Evolutionary conservation across 2,113 vertebrate species (phyloP).

Genomic region (Hippocampus mohnikei): DNA sequence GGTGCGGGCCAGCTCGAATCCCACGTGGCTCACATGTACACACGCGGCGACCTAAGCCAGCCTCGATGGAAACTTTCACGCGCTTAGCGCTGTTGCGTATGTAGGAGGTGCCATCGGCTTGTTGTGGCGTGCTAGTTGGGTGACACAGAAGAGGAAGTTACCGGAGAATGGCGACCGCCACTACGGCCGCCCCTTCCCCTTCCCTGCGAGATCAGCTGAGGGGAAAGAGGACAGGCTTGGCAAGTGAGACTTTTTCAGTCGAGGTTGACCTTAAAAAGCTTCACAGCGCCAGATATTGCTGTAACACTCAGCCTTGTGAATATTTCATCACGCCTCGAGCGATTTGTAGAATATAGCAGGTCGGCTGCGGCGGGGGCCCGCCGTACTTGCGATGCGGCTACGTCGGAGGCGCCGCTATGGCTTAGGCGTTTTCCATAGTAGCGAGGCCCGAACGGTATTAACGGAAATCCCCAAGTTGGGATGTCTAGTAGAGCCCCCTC

Average conservation of each 20-base stretch:
- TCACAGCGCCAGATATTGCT: conserved; percentile 37
- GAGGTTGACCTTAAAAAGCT: conserved; percentile 59
- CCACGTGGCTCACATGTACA: conserved; percentile 38
- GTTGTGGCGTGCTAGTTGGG: neutral
- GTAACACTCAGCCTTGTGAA: conserved; percentile 50
- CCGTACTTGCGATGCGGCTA: conserved; percentile 20
- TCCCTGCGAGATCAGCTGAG: conserved; percentile 37
- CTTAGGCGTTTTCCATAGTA: conserved; percentile 1
- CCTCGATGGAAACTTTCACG: conserved; percentile 35
- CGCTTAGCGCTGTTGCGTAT: neutral
- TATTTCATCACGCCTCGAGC: conserved; percentile 53
- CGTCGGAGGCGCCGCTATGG: neutral
- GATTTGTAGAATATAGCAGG: conserved; percentile 32
- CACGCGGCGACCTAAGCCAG: conserved; percentile 20
- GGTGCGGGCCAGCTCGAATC: conserved; percentile 9
- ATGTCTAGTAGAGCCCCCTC: conserved; percentile 17
- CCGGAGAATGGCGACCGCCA: conserved; percentile 37
- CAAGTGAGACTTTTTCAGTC: conserved; percentile 31
- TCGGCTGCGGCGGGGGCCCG: conserved; percentile 8
- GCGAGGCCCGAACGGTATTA: conserved; percentile 25
- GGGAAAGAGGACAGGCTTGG: conserved; percentile 21
- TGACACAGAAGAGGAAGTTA: neutral
- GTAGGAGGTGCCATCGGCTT: neutral
- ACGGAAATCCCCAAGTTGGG: conserved; percentile 41
- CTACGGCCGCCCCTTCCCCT: conserved; percentile 9